phyloP scores from a whole-genome alignment of 2,113 vertebrate species.

The Chloroceryle aenea region DNA sequence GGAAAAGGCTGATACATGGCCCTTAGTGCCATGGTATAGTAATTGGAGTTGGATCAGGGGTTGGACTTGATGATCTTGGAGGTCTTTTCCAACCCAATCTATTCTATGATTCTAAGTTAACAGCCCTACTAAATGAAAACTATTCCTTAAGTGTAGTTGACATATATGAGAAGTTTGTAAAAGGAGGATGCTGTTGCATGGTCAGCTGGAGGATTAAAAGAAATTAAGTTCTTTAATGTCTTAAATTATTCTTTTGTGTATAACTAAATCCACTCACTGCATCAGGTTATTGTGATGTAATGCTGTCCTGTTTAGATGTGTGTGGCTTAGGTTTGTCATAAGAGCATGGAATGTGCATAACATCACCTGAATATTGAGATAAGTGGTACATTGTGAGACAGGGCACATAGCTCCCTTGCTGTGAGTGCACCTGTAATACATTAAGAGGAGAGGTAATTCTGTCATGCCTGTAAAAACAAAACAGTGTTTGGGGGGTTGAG shows the following conservation, averaged over 20 bases:
- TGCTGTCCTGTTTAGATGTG: neutral
- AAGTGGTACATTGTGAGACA: accelerated
- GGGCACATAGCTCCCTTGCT: accelerated
- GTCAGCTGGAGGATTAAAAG: neutral
- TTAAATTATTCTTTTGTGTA: neutral
- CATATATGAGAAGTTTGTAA: accelerated
- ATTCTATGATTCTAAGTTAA: no score
- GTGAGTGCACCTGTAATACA: neutral
- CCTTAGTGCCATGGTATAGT: no score
- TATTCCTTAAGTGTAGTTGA: accelerated
- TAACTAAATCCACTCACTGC: neutral
- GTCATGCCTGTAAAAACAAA: neutral
- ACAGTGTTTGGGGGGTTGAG: no score
- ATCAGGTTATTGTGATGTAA: neutral
- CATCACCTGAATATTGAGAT: neutral
- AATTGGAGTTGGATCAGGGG: no score
- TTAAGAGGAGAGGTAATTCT: neutral
- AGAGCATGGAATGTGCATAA: neutral
- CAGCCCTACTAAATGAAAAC: neutral
- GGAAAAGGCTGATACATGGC: no score
- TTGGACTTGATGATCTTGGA: no score
- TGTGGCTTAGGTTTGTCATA: neutral
- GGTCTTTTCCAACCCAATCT: no score
- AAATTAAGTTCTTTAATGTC: neutral
- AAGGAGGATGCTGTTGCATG: neutral